Evolutionary conservation across 2,888 invertebrate species (phyloP), one percentile per base, ranked within the genome.

Genomic region (Meliscaeva auricollis): DNA sequence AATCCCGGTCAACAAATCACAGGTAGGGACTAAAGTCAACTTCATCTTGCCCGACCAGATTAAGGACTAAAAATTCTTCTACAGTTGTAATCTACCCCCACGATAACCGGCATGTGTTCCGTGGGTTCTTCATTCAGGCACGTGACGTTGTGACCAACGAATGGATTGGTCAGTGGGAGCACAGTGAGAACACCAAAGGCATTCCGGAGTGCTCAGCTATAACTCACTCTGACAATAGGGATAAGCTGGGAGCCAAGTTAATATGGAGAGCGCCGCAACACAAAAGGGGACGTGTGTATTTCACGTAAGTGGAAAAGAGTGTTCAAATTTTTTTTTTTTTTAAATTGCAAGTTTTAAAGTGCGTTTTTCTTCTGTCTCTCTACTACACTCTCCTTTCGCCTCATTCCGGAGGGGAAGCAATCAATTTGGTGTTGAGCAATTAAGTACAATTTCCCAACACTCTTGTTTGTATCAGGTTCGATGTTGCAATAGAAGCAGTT

Each of bases 111-210:
- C 90, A 92, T 11, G 92, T 94, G 1, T 96, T 97, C 92, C 95
- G 96, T 88, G 96, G 97, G n/a, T 97, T 96, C 93, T 96, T 97
- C 91, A 92, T 97, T 56, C 97, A 97, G 92, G 96, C 96, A 0
- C 94, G 96, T 48, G 96, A 96, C 88, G 94, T 93, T 9, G 93
- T 94, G 79, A 94, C 94, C 0, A 94, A 96, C 89, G 93, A 95
- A 84, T 97, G 96, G 96, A 93, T 96, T 58, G 96, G 96, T 2
- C 92, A 94, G 48, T 96, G 96, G 95, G 94, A 94, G 82, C 94
- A 94, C 87, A 94, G 95, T 0, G 94, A 95, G 0, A 96, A 96
- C 90, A 96, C 96, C 2, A 96, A 95, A 88, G 93, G 94, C 3
- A 96, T 96, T 89, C 95, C 96, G 0, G 96, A 96, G 91, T 97